Conservation (phyloP, 2,797 vertebrate genomes). For the Sebastes glaucus region DNA sequence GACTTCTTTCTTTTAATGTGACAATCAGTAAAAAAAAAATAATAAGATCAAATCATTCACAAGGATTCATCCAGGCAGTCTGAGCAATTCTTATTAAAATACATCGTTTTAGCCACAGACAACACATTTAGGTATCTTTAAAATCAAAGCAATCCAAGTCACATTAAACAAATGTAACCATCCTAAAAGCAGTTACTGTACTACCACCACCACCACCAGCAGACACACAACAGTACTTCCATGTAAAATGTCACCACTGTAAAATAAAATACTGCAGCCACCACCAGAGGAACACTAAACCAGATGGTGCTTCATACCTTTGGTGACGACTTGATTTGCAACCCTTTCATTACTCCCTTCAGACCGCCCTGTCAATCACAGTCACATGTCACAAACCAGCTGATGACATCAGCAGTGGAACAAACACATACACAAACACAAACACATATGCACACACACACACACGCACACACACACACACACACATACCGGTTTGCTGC, state of each 20-base stretch:
- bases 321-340: constrained; percentile 50
- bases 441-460: neutral
- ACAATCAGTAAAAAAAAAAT: neutral
- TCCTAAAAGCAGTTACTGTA: neutral
- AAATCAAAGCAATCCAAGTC: neutral
- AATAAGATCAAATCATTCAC: neutral
- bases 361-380: constrained; percentile 50
- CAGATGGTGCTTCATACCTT: constrained; percentile 47
- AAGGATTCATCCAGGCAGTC: neutral
- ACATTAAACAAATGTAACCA: fast-evolving
- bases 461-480: neutral
- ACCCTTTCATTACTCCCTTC: constrained; percentile 61
- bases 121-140: neutral
- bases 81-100: neutral
- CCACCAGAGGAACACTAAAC: constrained; percentile 1
- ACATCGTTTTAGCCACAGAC: neutral
- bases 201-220: neutral
- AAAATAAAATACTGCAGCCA: neutral
- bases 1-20: neutral
- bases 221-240: neutral
- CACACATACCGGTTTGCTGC: constrained; percentile 51
- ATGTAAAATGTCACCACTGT: neutral
- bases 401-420: neutral
- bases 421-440: neutral
- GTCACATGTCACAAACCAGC: constrained; percentile 37